These are phyloP conservation scores for Molorchus minor DNA, from an alignment of 2,888 invertebrate species.

Conservation along the genomic window DNA sequence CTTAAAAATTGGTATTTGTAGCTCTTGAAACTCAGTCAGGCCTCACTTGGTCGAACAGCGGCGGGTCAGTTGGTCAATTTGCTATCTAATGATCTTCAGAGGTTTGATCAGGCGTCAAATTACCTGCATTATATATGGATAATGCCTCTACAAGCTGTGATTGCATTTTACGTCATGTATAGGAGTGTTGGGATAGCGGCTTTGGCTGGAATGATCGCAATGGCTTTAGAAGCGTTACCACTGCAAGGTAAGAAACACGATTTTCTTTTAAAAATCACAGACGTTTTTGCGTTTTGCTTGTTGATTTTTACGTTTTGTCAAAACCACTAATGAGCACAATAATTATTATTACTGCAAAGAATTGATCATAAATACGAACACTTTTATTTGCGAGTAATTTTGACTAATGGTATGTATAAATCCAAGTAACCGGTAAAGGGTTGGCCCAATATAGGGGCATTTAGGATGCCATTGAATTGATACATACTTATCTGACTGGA, in stretches of 20 bases:
- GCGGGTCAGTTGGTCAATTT: constrained; percentile 84
- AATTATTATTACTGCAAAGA: no score
- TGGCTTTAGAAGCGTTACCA: constrained; percentile 66
- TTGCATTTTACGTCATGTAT: constrained; percentile 70
- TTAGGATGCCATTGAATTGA: background rate
- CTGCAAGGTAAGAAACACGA: constrained; percentile 61
- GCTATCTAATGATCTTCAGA: constrained; percentile 84
- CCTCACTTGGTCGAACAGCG: constrained; percentile 82
- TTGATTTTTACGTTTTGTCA: no score
- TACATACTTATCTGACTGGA: background rate
- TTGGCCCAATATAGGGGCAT: no score
- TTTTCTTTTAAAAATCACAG: background rate
- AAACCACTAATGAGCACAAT: no score
- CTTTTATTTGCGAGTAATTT: no score
- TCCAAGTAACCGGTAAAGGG: no score
- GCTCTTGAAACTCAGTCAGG: constrained; percentile 71
- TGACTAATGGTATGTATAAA: no score
- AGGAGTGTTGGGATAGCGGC: constrained; percentile 66
- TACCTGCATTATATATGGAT: constrained; percentile 84
- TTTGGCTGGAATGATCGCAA: constrained; percentile 70
- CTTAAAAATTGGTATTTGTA: constrained; percentile 45
- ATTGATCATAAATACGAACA: no score
- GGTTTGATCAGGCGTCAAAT: constrained; percentile 77
- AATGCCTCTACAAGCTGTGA: constrained; percentile 77
- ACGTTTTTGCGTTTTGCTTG: no score